Evolutionary conservation across 2,797 vertebrate species (phyloP).

Genomic region (Agapornis canus): DNA sequence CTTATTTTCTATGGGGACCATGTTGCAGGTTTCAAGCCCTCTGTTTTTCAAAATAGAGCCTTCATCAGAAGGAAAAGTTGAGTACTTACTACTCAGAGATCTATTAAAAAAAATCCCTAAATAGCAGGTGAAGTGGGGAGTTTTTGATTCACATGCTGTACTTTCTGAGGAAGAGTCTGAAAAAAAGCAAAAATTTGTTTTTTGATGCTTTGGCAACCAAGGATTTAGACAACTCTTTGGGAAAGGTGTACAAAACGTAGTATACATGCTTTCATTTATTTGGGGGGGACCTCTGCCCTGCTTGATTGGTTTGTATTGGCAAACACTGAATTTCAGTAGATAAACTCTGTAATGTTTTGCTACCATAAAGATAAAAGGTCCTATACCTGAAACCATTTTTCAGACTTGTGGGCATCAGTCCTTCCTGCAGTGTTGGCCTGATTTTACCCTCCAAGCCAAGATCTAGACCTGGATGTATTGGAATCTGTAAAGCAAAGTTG

Average conservation of each 20-base stretch:
- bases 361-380: not conserved
- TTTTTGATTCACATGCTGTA: not conserved
- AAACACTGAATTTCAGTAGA: not conserved
- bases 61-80: not conserved
- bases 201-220: not conserved
- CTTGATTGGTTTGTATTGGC: not conserved
- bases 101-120: not conserved
- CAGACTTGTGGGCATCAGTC: fast-evolving
- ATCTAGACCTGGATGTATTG: not conserved
- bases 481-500: not conserved
- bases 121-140: not conserved
- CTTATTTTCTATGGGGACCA: not conserved
- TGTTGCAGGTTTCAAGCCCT: not conserved
- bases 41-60: not conserved
- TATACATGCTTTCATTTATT: fast-evolving
- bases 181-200: not conserved
- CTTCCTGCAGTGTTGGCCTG: not conserved
- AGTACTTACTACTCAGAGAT: not conserved
- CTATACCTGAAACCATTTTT: not conserved
- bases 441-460: not conserved
- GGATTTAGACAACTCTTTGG: not conserved
- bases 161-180: not conserved
- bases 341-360: not conserved
- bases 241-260: not conserved
- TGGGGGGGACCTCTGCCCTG: not conserved